Conservation (phyloP, 2,797 vertebrate genomes). For the Garrulus glandarius region DNA sequence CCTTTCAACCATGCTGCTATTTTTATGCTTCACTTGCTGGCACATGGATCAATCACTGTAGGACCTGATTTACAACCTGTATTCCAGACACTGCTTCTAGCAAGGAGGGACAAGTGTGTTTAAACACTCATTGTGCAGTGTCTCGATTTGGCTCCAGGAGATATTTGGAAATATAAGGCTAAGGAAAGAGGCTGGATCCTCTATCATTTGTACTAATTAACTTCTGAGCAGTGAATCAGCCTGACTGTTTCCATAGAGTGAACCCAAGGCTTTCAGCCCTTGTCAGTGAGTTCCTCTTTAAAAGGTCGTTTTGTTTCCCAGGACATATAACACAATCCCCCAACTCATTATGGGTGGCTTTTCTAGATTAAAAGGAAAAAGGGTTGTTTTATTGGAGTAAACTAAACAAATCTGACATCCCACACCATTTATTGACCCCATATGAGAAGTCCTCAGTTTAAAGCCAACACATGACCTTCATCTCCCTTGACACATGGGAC, state of each 20-base stretch:
- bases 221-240: not conserved
- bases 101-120: slow-evolving; percentile 14
- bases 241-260: not conserved
- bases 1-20: slow-evolving; percentile 23
- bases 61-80: slow-evolving; percentile 53
- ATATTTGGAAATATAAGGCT: not conserved
- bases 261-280: not conserved
- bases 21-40: slow-evolving; percentile 21
- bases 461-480: not conserved
- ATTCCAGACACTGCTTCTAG: not conserved
- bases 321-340: not conserved
- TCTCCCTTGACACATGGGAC: not conserved
- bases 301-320: not conserved
- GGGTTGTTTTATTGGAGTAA: not conserved
- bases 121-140: not conserved
- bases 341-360: not conserved
- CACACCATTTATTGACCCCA: not conserved
- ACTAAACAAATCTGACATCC: slow-evolving; percentile 22
- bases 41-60: slow-evolving; percentile 20
- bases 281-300: not conserved
- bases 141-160: not conserved
- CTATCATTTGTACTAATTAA: slow-evolving; percentile 13
- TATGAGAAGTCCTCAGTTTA: not conserved
- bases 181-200: not conserved
- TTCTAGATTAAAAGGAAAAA: slow-evolving; percentile 6